Evolutionary conservation across 2,888 invertebrate genomes (phyloP).

Genomic region (Dorcus parallelipipedus): DNA sequence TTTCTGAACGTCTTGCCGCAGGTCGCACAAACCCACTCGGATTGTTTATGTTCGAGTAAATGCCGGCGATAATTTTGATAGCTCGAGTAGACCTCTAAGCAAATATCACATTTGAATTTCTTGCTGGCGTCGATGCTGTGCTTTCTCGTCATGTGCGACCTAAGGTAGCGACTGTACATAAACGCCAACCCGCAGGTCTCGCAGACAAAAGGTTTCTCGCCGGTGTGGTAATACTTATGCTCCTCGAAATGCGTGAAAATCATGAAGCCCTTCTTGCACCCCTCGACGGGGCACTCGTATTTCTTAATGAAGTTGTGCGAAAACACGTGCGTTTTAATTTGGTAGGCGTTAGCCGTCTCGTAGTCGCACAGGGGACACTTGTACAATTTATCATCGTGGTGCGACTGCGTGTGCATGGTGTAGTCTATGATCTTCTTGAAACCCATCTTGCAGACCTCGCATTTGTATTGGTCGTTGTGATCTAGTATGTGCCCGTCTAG

Average conservation of each 20-base stretch:
- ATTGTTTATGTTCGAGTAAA: slow-evolving; percentile 40
- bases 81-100: slow-evolving; percentile 33
- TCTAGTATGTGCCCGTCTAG: slow-evolving; percentile 47
- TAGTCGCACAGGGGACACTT: no score
- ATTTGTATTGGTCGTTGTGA: slow-evolving; percentile 40
- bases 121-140: slow-evolving; percentile 23
- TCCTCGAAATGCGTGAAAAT: no score
- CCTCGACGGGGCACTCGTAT: no score
- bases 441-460: no score
- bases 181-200: slow-evolving; percentile 15
- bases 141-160: no score
- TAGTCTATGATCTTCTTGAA: no score
- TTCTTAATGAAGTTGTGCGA: no score
- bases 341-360: no score
- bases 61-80: slow-evolving; percentile 48
- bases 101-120: slow-evolving; percentile 50
- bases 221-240: slow-evolving; percentile 9
- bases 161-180: not conserved
- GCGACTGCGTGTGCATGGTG: no score
- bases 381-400: no score
- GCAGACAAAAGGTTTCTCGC: slow-evolving; percentile 20
- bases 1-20: slow-evolving; percentile 45
- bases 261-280: no score
- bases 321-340: no score
- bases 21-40: slow-evolving; percentile 23